Evolutionary conservation across 23 tunicate genomes (phyloP).

Genomic region (Trididemnum nubilum): DNA sequence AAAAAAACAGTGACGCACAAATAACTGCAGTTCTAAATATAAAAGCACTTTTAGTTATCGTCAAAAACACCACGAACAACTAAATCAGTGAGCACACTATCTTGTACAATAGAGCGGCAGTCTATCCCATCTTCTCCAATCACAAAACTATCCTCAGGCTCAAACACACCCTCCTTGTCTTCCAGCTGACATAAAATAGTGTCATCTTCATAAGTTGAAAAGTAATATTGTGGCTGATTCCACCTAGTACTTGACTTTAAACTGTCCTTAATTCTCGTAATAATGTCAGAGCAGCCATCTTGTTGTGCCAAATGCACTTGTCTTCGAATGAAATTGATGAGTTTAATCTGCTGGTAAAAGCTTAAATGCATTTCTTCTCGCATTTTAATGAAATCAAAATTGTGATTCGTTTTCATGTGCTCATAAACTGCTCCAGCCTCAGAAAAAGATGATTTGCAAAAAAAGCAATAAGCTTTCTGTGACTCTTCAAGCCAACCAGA

Average conservation of each 20-base stretch:
- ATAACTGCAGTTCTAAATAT: no score
- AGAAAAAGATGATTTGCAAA: constrained; percentile 56
- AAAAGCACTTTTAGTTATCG: no score
- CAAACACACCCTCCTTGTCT: constrained; percentile 81
- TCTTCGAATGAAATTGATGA: constrained; percentile 85
- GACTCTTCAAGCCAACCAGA: constrained; percentile 85
- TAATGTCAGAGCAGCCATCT: not conserved
- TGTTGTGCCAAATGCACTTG: constrained; percentile 35
- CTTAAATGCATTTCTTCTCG: constrained; percentile 79
- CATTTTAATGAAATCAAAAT: constrained; percentile 61
- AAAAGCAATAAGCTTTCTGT: constrained; percentile 73
- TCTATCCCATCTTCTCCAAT: constrained; percentile 92
- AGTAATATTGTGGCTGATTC: constrained; percentile 98
- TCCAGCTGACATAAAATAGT: constrained; percentile 74
- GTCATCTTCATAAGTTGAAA: constrained; percentile 94
- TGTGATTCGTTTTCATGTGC: constrained; percentile 75
- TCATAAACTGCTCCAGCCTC: constrained; percentile 48
- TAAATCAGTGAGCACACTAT: constrained; percentile 81
- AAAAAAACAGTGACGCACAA: no score
- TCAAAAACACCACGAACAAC: constrained; percentile 78
- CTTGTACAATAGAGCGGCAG: constrained; percentile 57
- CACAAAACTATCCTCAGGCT: constrained; percentile 87
- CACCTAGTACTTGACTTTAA: constrained; percentile 59
- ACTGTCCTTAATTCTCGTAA: constrained; percentile 27
- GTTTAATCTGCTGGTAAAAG: constrained; percentile 88